A percentile compares a stretch with the other conserved stretches of the same genome.
Evolutionary conservation across 1,140 invertebrate genomes (phyloP).

Genomic region (Metaphire vulgaris): DNA sequence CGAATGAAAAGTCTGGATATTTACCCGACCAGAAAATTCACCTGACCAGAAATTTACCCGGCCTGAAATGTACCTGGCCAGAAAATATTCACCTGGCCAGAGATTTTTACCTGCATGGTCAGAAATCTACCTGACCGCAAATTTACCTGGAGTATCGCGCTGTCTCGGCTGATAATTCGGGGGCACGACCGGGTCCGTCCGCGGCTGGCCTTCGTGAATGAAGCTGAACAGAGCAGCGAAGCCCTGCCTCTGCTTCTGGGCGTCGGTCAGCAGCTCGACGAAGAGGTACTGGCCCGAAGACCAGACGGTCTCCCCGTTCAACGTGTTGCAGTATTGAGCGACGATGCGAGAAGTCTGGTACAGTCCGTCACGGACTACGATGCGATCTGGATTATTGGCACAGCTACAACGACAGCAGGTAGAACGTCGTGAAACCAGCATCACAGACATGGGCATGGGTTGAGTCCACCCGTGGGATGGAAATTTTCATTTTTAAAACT

Average conservation of each 20-base stretch:
- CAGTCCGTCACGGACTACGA: constrained; percentile 70
- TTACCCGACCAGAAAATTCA: too few relatives aligned
- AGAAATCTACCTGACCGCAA: too few relatives aligned
- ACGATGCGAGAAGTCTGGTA: constrained; percentile 62
- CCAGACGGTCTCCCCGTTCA: constrained; percentile 66
- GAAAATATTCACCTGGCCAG: too few relatives aligned
- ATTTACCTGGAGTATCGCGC: not conserved
- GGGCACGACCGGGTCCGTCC: not conserved
- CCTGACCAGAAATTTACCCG: too few relatives aligned
- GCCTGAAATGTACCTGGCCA: too few relatives aligned
- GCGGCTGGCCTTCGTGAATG: constrained; percentile 19
- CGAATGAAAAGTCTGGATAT: too few relatives aligned
- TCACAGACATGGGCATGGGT: too few relatives aligned
- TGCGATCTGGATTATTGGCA: constrained; percentile 70
- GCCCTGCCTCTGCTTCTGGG: constrained; percentile 71
- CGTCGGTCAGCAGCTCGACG: constrained; percentile 75
- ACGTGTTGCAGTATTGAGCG: constrained; percentile 71
- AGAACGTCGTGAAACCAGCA: too few relatives aligned
- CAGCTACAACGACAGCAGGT: constrained; percentile 60
- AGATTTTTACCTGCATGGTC: too few relatives aligned
- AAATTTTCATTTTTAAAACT: too few relatives aligned
- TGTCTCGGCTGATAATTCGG: not conserved
- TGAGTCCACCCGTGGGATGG: too few relatives aligned
- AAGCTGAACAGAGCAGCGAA: constrained; percentile 78
- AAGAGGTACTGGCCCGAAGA: constrained; percentile 67